A percentile compares a stretch with the other conserved stretches of the same genome.
Conservation (phyloP, 2,113 vertebrate genomes). For the Calonectris borealis region DNA sequence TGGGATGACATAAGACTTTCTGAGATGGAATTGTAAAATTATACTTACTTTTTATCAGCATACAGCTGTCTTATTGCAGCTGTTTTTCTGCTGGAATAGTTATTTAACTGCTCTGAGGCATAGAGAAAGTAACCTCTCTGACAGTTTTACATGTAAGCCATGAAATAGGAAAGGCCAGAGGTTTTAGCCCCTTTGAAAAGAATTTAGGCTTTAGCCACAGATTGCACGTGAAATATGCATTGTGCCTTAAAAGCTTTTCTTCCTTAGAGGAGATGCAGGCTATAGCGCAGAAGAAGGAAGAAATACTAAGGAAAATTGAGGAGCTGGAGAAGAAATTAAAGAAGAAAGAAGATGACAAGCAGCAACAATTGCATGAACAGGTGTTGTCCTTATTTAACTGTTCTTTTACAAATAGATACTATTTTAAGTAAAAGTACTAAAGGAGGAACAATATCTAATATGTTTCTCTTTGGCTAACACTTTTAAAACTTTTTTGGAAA, state of each 20-base stretch:
- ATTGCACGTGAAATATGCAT: background rate
- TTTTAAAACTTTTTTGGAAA: background rate
- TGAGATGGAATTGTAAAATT: background rate
- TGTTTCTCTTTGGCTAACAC: background rate
- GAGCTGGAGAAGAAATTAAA: slow-evolving; percentile 76
- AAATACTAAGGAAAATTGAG: slow-evolving; percentile 76
- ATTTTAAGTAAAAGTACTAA: background rate
- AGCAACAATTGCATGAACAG: slow-evolving; percentile 21
- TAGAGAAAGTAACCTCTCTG: background rate
- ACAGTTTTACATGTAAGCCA: background rate
- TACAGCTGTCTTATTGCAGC: background rate
- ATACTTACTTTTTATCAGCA: background rate
- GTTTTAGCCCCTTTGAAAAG: background rate
- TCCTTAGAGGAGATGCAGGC: slow-evolving; percentile 73
- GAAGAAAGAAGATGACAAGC: slow-evolving; percentile 43
- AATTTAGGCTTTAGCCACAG: background rate
- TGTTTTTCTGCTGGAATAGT: background rate
- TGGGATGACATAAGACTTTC: background rate
- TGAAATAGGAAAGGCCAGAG: background rate
- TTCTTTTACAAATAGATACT: background rate
- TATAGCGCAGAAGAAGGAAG: slow-evolving; percentile 70
- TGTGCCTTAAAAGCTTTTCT: background rate
- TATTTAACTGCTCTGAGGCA: background rate
- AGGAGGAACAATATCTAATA: background rate
- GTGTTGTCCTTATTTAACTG: slow-evolving; percentile 40